phyloP scores from a whole-genome alignment of 2,113 vertebrate species.

The Calcarius ornatus region DNA sequence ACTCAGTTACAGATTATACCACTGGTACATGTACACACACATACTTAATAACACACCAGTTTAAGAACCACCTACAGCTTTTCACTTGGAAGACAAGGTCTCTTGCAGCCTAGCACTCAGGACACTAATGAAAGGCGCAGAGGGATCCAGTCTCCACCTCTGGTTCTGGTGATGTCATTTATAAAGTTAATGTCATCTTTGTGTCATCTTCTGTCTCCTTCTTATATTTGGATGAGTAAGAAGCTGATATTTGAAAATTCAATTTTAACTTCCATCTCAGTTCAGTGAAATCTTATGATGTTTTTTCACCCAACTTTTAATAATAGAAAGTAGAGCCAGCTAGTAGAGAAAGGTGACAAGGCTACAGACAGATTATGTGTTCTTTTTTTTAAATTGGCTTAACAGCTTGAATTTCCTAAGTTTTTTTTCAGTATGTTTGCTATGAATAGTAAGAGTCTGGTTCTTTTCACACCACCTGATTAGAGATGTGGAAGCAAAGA shows the following conservation, averaged over 20 bases:
- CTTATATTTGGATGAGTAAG: background rate
- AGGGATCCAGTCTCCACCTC: background rate
- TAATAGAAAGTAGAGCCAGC: background rate
- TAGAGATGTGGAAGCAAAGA: background rate
- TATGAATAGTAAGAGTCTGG: background rate
- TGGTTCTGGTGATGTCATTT: background rate
- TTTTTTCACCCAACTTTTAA: background rate
- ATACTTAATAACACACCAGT: background rate
- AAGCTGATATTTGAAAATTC: background rate
- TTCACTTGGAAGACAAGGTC: background rate
- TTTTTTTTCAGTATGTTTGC: background rate
- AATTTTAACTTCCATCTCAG: background rate
- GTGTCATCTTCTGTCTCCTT: background rate
- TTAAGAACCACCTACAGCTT: background rate
- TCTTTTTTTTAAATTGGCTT: background rate
- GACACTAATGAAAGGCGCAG: background rate
- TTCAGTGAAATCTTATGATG: accelerated
- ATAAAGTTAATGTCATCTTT: background rate
- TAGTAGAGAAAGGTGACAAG: background rate
- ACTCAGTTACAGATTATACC: background rate
- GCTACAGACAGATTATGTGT: background rate
- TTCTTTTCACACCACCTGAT: background rate
- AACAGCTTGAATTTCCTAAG: background rate
- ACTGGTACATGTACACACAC: background rate
- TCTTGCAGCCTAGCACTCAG: background rate